Base-by-base conservation (phyloP, 2,888 invertebrate genomes). In the Encarsia formosa region DNA sequence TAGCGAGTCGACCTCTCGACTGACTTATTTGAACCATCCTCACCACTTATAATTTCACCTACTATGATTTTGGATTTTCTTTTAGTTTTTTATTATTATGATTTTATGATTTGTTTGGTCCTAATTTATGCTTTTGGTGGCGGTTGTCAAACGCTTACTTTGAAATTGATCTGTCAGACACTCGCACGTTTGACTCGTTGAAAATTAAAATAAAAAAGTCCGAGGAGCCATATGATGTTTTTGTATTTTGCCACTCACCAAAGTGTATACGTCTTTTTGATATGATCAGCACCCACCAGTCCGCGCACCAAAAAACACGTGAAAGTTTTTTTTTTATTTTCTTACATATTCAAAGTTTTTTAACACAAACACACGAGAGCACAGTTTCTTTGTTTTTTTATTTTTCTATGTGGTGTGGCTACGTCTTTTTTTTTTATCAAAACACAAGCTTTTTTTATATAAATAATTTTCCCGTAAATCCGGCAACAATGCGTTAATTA, bases 331-430 rank as follows among this genome's bases (percentile, higher is more conserved):
- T 34, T 24, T 8, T 45, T 35, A 40, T 22, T 20, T 19, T 11
- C 4, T 40, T 48, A 24, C 20, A 37, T 49, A 15, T 13, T 45
- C 23, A 15, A 34, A 54, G 58, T 65, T 60, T 69, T 67, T 69
- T 66, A 67, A 70, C 71, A 70, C 67, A 71, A 71, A 72, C 72
- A 67, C 69, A 69, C 69, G 58, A 63, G 66, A 59, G n/a, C n/a
- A n/a, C n/a, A n/a, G n/a, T n/a, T n/a, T n/a, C n/a, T n/a, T n/a
- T n/a, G n/a, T n/a, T n/a, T n/a, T n/a, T n/a, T n/a, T n/a, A n/a
- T n/a, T n/a, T n/a, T n/a, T n/a, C 67, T 63, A 72, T 73, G 72
- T 73, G 71, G 72, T 72, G 72, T 73, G 69, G 70, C 73, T 70
- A 70, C 64, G 64, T 64, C 67, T 61, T 63, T 64, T 63, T 49